Percentiles rank a stretch among this genome's conserved stretches.
phyloP scores from a whole-genome alignment of 2,113 vertebrate species.

The Chascanopsetta lugubris region DNA sequence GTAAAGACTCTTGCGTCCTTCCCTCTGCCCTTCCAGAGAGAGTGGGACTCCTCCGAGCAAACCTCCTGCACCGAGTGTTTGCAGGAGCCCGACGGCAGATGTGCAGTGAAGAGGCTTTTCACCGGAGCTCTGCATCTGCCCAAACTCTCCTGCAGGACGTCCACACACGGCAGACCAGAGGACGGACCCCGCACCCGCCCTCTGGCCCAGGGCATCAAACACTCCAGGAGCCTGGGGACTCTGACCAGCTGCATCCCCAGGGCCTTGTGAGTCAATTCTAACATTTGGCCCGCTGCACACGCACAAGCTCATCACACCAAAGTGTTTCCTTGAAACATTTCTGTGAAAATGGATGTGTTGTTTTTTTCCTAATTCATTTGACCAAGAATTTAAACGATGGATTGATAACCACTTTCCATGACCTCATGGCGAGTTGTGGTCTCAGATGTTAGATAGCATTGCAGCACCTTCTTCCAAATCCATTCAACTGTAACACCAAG shows the following conservation, averaged over 20 bases:
- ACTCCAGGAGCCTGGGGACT: conserved; percentile 68
- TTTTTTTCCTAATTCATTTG: not conserved
- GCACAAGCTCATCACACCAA: too few relatives aligned
- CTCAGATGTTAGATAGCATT: not conserved
- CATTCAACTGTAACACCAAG: not conserved
- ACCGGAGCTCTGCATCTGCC: conserved; percentile 84
- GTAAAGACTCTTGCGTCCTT: not conserved
- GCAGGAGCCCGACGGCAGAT: conserved; percentile 17
- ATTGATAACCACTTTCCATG: not conserved
- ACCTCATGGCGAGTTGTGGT: not conserved
- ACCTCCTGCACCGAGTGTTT: conserved; percentile 2
- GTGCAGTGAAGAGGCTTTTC: conserved; percentile 79
- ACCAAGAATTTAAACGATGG: not conserved
- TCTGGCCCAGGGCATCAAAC: conserved; percentile 52
- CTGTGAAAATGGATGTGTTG: not conserved
- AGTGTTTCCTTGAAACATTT: not conserved
- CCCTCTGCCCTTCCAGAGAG: conserved; percentile 51
- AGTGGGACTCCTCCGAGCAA: conserved; percentile 56
- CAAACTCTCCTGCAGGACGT: conserved; percentile 68
- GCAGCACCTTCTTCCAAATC: not conserved
- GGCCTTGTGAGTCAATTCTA: conserved; percentile 54
- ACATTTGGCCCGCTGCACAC: not conserved
- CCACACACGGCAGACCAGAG: conserved; percentile 30
- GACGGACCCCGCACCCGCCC: conserved; percentile 32
- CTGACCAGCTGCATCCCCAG: conserved; percentile 51